Conservation (phyloP, 2,797 vertebrate genomes). For the Enteromius afrohamiltoni region DNA sequence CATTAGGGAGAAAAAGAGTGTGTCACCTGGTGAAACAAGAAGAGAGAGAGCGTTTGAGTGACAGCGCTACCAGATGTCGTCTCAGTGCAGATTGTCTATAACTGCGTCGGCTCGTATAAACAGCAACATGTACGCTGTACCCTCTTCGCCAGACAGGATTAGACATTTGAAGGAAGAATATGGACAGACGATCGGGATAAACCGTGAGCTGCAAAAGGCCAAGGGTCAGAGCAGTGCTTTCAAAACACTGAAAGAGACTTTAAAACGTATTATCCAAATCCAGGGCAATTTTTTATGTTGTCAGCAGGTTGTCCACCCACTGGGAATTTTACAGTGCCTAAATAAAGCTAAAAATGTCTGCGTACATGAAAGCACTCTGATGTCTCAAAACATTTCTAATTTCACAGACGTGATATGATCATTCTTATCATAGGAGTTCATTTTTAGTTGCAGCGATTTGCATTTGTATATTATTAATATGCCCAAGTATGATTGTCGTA, state of each 20-base stretch:
- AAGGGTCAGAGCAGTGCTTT: constrained; percentile 1
- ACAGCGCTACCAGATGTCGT: constrained; percentile 60
- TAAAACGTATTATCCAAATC: constrained; percentile 13
- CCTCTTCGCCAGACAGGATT: constrained; percentile 40
- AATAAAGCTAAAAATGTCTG: constrained; percentile 28
- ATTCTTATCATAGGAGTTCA: neutral
- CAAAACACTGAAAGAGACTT: neutral
- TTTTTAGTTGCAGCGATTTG: neutral
- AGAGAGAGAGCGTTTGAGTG: constrained; percentile 55
- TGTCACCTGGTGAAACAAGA: constrained; percentile 62
- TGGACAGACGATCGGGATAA: constrained; percentile 11
- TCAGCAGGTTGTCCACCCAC: constrained; percentile 23
- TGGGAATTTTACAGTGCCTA: constrained; percentile 23
- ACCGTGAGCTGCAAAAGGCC: neutral
- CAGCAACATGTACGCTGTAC: constrained; percentile 46
- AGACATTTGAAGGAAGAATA: constrained; percentile 8
- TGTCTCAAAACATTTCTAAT: constrained; percentile 24
- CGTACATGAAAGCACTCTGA: constrained; percentile 12
- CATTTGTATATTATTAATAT: neutral
- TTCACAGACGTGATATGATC: neutral
- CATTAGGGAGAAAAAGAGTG: constrained; percentile 58
- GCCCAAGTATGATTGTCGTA: neutral
- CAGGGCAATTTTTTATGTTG: constrained; percentile 28
- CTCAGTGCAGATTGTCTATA: constrained; percentile 55
- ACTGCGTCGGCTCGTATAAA: constrained; percentile 55